Evolutionary conservation across 2,113 vertebrate species (phyloP).

Genomic region (Phrynosoma platyrhinos): DNA sequence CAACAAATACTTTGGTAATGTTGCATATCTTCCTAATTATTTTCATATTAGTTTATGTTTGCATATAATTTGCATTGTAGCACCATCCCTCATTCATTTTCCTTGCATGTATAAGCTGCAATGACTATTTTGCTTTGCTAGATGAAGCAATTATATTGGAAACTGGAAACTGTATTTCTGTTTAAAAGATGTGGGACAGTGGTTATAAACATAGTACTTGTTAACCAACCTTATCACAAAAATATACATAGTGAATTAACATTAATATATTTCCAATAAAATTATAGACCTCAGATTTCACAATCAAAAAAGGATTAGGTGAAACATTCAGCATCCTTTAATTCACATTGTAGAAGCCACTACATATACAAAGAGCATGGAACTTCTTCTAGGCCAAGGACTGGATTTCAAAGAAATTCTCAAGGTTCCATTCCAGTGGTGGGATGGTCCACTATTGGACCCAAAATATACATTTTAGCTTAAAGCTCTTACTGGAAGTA

Average conservation of each 20-base stretch:
- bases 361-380: too few species aligned
- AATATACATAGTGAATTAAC: not conserved
- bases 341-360: not conserved
- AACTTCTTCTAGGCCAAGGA: too few species aligned
- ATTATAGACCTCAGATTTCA: not conserved
- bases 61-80: not conserved
- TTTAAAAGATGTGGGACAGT: not conserved
- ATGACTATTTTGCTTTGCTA: not conserved
- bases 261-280: not conserved
- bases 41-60: not conserved
- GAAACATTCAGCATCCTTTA: not conserved
- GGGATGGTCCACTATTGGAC: too few species aligned
- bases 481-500: too few species aligned
- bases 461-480: too few species aligned
- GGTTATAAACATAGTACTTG: not conserved
- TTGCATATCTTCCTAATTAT: constrained; percentile 8
- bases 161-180: not conserved
- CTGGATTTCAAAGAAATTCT: too few species aligned
- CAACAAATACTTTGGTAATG: not conserved
- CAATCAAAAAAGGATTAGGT: not conserved
- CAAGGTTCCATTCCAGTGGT: too few species aligned
- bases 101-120: not conserved
- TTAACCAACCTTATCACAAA: not conserved
- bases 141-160: not conserved
- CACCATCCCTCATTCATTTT: not conserved